These are phyloP conservation scores for Herpetotheres cachinnans DNA, from an alignment of 2,113 vertebrate species.

Conservation along the genomic window DNA sequence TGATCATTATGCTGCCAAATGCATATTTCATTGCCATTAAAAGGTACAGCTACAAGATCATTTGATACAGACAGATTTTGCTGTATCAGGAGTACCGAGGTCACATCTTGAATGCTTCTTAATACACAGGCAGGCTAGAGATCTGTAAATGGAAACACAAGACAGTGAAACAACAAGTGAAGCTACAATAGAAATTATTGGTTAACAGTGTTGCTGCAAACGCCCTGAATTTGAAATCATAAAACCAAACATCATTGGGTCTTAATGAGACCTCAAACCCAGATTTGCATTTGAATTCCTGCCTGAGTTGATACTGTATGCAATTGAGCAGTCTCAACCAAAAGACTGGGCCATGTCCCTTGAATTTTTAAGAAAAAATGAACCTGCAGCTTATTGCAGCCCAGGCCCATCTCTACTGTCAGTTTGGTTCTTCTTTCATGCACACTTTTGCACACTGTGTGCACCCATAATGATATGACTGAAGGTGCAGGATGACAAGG, in stretches of 20 bases:
- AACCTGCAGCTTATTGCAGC: background rate
- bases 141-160: background rate
- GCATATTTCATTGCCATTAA: background rate
- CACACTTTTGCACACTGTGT: background rate
- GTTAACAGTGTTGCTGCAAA: background rate
- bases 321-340: rapidly evolving
- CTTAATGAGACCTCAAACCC: background rate
- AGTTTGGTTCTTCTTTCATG: background rate
- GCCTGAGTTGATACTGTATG: background rate
- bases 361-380: background rate
- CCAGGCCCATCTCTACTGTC: background rate
- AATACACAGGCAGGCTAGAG: background rate
- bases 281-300: background rate
- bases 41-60: background rate
- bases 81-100: background rate
- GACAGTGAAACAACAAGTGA: background rate
- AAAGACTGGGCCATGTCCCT: background rate
- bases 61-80: background rate
- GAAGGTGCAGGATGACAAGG: background rate
- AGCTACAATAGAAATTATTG: background rate
- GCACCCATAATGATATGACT: background rate
- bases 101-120: background rate
- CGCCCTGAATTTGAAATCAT: background rate
- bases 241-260: background rate
- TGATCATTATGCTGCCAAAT: background rate